Conservation (phyloP, 2,113 vertebrate species). For the Myxocyprinus asiaticus region DNA sequence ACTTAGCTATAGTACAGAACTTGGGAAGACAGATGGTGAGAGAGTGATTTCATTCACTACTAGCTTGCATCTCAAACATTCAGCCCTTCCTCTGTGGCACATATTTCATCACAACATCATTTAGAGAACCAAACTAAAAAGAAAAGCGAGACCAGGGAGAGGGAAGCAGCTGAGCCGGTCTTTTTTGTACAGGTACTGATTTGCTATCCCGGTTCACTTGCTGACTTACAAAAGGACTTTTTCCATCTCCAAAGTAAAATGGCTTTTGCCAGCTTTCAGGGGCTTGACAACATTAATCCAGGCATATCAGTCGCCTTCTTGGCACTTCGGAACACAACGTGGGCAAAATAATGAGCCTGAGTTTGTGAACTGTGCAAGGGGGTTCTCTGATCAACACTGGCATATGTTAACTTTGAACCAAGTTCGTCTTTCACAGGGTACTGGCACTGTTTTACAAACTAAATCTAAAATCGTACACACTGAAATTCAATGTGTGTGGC, state of each 20-base stretch:
- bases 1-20: slow-evolving; percentile 40
- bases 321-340: slow-evolving; percentile 26
- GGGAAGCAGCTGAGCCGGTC: no score
- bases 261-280: slow-evolving; percentile 53
- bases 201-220: slow-evolving; percentile 57
- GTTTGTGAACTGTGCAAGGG: not conserved
- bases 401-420: slow-evolving; percentile 6
- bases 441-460: no score
- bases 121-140: no score
- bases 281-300: slow-evolving; percentile 55
- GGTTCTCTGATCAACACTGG: not conserved
- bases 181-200: slow-evolving; percentile 62
- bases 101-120: no score
- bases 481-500: no score
- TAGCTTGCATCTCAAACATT: slow-evolving; percentile 38
- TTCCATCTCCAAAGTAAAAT: slow-evolving; percentile 54
- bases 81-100: slow-evolving; percentile 53
- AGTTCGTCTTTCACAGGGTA: not conserved
- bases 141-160: no score
- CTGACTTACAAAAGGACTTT: slow-evolving; percentile 61
- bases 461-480: no score
- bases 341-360: slow-evolving; percentile 31
- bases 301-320: slow-evolving; percentile 43
- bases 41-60: slow-evolving; percentile 46
- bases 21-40: slow-evolving; percentile 59